A percentile compares a stretch with the other conserved stretches of the same genome.
phyloP scores from a whole-genome alignment of 2,888 invertebrate genomes.

The Crioceris asparagi region DNA sequence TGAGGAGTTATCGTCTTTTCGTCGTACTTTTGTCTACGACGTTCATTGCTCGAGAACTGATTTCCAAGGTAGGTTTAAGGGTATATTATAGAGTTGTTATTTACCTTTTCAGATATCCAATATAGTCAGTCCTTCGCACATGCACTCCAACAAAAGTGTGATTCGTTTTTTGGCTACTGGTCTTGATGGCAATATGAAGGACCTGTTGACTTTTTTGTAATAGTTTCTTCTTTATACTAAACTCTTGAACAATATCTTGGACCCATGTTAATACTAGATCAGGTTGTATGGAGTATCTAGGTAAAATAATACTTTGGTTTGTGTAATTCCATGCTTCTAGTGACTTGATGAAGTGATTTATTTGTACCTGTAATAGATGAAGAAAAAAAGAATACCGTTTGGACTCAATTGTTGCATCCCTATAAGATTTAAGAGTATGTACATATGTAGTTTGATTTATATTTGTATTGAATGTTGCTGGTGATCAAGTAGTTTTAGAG shows the following conservation, averaged over 20 bases:
- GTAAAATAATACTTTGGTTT: conserved; percentile 46
- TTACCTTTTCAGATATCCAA: conserved; percentile 43
- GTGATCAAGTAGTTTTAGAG: too few relatives aligned
- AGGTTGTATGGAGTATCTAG: conserved; percentile 43
- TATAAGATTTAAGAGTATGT: too few relatives aligned
- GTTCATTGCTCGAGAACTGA: too few relatives aligned
- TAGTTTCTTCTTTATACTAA: conserved; percentile 42
- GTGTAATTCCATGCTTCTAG: conserved; percentile 45
- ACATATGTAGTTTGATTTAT: too few relatives aligned
- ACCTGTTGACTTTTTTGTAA: conserved; percentile 38
- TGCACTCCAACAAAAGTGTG: conserved; percentile 44
- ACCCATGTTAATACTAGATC: conserved; percentile 45
- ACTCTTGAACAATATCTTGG: conserved; percentile 46
- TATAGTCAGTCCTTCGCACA: conserved; percentile 47
- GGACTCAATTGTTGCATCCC: too few relatives aligned
- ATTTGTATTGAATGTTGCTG: too few relatives aligned
- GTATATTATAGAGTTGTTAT: too few relatives aligned
- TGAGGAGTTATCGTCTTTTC: too few relatives aligned
- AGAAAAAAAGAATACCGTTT: too few relatives aligned
- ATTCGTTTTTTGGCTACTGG: conserved; percentile 13
- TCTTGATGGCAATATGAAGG: conserved; percentile 16
- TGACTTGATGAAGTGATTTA: conserved; percentile 40
- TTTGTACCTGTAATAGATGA: too few relatives aligned
- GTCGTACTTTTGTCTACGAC: too few relatives aligned
- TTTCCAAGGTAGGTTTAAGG: too few relatives aligned